Conservation (phyloP, 2,113 vertebrate genomes). For the Macaca nemestrina region DNA sequence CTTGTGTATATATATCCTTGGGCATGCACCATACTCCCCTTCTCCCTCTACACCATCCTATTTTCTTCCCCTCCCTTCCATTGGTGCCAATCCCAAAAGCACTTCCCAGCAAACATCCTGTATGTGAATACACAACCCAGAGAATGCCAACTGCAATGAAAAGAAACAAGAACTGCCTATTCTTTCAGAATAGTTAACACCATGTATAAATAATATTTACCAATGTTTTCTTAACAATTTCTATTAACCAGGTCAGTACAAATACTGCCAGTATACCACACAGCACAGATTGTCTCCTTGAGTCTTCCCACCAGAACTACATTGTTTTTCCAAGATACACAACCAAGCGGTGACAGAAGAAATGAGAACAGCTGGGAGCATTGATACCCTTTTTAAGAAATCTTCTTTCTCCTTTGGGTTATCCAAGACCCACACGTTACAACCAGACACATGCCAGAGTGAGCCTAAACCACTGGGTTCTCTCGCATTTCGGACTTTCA, state of each 20-base stretch:
- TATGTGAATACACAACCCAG: not conserved
- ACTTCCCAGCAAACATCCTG: not conserved
- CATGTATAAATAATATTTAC: not conserved
- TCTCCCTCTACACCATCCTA: not conserved
- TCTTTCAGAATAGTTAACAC: not conserved
- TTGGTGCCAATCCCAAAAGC: not conserved
- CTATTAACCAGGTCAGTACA: not conserved
- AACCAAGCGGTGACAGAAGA: constrained; percentile 15
- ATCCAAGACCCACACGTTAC: constrained; percentile 59
- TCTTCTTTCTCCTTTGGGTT: constrained; percentile 71
- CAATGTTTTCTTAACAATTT: not conserved
- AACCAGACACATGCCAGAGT: constrained; percentile 68
- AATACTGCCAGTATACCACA: not conserved
- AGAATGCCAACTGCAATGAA: not conserved
- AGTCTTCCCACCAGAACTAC: not conserved
- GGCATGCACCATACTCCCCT: fast-evolving
- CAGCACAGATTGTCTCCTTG: not conserved
- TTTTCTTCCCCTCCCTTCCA: not conserved
- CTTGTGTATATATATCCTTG: fast-evolving
- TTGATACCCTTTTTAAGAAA: constrained; percentile 53
- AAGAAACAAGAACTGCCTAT: not conserved
- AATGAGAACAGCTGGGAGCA: constrained; percentile 55
- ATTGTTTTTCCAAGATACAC: not conserved
- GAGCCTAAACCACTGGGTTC: constrained; percentile 74
- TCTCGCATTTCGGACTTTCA: constrained; percentile 85